Base-by-base conservation (phyloP, 2,113 vertebrate genomes). In the Crotalus horridus region DNA sequence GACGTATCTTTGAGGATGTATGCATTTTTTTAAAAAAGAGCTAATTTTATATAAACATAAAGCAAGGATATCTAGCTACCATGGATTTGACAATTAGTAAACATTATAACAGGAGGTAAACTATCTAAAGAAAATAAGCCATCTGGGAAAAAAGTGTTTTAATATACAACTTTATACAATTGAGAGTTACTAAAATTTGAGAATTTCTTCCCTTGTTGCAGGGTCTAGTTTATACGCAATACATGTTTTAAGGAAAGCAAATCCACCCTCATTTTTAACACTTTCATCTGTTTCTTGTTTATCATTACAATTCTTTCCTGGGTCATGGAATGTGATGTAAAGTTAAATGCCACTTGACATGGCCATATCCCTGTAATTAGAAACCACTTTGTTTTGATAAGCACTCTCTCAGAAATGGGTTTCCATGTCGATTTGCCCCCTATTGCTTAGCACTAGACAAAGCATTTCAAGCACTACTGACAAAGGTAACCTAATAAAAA, bases 391-490 rank as follows among this genome's bases (percentile, higher is more conserved):
- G 54, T 91, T 93, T 53, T 89, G 90, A 64, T 85, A 93, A 56
- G 61, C 33, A 24, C 46, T 48, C 89, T 58, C 23, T 58, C 81
- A 56, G 61, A 89, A 87, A 29, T 26, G 43, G 24, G 56, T 69
- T 91, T 61, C 86, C 85, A 88, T 43, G 89, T 21, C 59, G 33
- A 46, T 87, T 91, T 86, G 74, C 64, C 46, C 23, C 56, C 87
- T 53, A 53, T n/a, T 33, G 89, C 87, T 89, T 48, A 55, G 88
- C 13, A 48, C 33, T 43, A 94, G 74, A 93, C 90, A 93, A 94
- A 94, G 87, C 90, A 69, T 91, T 91, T 94, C 87, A 92, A 91
- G 58, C 56, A 55, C 48, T n/a, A 69, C 29, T 69, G 88, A 88
- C 74, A 93, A 90, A 88, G 43, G 87, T 86, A 86, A 89, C 87